Base-by-base conservation (phyloP, 2,888 invertebrate genomes). In the Drosophila buzzatii region DNA sequence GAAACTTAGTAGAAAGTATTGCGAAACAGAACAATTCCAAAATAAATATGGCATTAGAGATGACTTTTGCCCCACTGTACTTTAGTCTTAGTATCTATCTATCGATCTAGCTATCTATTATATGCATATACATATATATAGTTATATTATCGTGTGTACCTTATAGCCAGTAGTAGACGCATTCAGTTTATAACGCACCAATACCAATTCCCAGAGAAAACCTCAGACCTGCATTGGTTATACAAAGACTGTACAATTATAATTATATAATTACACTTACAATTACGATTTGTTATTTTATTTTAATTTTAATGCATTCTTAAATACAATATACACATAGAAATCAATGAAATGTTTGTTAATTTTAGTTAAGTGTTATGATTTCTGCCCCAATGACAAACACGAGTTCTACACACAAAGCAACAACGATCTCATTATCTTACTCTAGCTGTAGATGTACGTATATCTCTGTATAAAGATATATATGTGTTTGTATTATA, bases 121-220 rank as follows among this genome's bases (percentile, higher is more conserved):
- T 27, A 27, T 27, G 33, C 33, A 27, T 27, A 23, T 39, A 16
- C n/a, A n/a, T 44, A 52, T 23, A 55, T 16, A 27, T 39, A 66
- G 66, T 65, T 74, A 41, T 77, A 57, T 73, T 69, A 70, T 82
- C 73, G 47, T 85, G 70, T 76, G 89, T 89, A 89, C 89, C 89
- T 89, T 85, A 89, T 89, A 89, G 89, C 71, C 70, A 76, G 57
- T 87, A 83, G 77, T 69, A 79, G 82, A 66, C 68, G 71, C 71
- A 76, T 81, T 82, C 63, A 71, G 60, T 74, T 81, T 64, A 61
- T 66, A 62, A 47, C 62, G 27, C 37, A 73, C 51, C 63, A 71
- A 82, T 69, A 78, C 74, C 75, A 70, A 69, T 69, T 74, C 80
- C 80, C 80, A 71, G 65, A 65, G 53, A 82, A 73, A 81, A 83